These are phyloP conservation scores for Diaprepes abbreviatus DNA, from an alignment of 2,888 invertebrate species.

Conservation along the genomic window DNA sequence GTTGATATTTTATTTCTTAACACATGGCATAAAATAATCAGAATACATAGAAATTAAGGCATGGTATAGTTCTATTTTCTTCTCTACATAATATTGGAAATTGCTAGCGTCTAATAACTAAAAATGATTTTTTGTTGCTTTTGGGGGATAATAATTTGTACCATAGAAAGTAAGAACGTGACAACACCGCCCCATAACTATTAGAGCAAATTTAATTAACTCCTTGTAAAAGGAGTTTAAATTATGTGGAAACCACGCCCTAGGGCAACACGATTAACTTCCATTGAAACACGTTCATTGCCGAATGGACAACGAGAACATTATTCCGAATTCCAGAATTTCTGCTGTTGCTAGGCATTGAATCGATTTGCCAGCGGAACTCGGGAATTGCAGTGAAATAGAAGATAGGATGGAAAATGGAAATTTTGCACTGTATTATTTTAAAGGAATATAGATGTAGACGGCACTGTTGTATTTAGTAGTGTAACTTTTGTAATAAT, in stretches of 20 bases:
- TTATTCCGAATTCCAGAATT: constrained; percentile 6
- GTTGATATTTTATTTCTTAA: no score
- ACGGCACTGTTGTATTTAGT: no score
- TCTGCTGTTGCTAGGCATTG: constrained; percentile 10
- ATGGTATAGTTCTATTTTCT: no score
- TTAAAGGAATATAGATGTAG: neutral
- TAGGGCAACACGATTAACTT: constrained; percentile 1
- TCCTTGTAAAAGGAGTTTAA: constrained; percentile 5
- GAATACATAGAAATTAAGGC: no score
- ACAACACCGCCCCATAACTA: neutral
- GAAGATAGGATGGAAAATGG: neutral
- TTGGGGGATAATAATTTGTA: no score
- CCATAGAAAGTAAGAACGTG: no score
- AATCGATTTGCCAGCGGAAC: constrained; percentile 9
- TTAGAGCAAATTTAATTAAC: constrained; percentile 5
- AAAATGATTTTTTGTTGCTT: no score
- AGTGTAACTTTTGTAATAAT: no score
- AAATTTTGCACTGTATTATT: neutral
- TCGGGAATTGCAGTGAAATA: constrained; percentile 1
- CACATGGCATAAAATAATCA: no score
- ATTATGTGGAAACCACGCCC: constrained; percentile 15
- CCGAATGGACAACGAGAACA: constrained; percentile 16
- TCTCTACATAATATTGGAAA: no score
- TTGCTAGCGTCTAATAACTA: no score
- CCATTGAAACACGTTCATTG: neutral